Evolutionary conservation across 1,140 invertebrate genomes (phyloP).

Genomic region (Zophobas atratus): DNA sequence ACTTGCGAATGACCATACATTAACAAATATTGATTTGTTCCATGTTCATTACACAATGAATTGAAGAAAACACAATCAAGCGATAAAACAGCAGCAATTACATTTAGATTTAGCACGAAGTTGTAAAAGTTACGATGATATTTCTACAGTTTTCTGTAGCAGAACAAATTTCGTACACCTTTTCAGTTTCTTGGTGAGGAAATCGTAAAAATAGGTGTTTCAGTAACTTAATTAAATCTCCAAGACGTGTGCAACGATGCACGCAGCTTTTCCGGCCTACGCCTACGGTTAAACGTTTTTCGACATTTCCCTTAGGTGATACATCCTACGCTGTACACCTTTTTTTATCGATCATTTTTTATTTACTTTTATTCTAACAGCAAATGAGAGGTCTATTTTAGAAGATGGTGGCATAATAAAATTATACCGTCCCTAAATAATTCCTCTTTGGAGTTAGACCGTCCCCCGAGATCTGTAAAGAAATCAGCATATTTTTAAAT

Average conservation of each 20-base stretch:
- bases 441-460: conserved; percentile 21
- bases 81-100: no score
- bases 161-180: no score
- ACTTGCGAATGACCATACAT: no score
- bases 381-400: conserved; percentile 18
- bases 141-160: no score
- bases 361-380: not conserved
- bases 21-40: no score
- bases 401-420: conserved; percentile 23
- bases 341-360: conserved; percentile 14
- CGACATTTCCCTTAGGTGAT: not conserved
- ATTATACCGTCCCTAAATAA: conserved; percentile 38
- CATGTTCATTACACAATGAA: no score
- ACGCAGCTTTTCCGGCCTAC: not conserved
- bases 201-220: no score
- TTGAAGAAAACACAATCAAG: no score
- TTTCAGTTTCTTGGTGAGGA: no score
- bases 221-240: conserved; percentile 6
- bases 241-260: conserved; percentile 1
- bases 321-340: not conserved
- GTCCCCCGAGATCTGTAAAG: conserved; percentile 25
- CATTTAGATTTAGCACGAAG: no score
- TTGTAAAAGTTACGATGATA: no score
- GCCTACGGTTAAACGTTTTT: not conserved
- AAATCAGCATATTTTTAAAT: conserved; percentile 50